Evolutionary conservation across 2,797 vertebrate species (phyloP).

Genomic region (Danio aesculapii): DNA sequence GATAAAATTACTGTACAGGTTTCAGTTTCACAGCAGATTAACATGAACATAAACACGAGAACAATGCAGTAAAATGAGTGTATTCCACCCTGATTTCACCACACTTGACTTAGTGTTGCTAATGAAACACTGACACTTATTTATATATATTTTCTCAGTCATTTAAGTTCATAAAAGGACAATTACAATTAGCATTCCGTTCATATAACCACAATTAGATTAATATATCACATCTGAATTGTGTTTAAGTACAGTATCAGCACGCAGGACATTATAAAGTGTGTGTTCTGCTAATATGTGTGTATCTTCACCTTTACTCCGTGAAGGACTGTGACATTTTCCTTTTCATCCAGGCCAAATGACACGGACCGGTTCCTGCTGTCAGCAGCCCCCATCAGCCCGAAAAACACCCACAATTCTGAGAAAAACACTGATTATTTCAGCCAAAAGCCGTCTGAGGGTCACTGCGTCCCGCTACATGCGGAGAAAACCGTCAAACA

Average conservation of each 20-base stretch:
- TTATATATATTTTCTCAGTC: neutral
- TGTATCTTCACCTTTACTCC: constrained; percentile 86
- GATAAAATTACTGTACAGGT: neutral
- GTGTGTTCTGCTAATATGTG: neutral
- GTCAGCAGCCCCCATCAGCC: constrained; percentile 83
- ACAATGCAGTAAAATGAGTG: neutral
- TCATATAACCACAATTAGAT: neutral
- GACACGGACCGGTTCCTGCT: constrained; percentile 87
- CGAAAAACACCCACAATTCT: neutral
- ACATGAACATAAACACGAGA: neutral
- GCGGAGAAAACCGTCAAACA: constrained; percentile 53
- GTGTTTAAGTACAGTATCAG: neutral
- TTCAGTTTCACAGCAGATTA: neutral
- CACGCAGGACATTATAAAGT: neutral
- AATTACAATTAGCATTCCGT: neutral
- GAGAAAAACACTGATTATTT: neutral
- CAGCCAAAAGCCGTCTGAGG: constrained; percentile 62
- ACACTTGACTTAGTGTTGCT: no score
- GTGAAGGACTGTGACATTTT: constrained; percentile 91
- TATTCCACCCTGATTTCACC: neutral
- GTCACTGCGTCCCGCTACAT: constrained; percentile 73
- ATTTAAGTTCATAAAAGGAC: neutral
- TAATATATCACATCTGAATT: neutral
- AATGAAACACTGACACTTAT: no score
- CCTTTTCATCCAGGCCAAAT: constrained; percentile 88